phyloP scores from a whole-genome alignment of 2,797 vertebrate genomes.

The Pantherophis vulpinus region DNA sequence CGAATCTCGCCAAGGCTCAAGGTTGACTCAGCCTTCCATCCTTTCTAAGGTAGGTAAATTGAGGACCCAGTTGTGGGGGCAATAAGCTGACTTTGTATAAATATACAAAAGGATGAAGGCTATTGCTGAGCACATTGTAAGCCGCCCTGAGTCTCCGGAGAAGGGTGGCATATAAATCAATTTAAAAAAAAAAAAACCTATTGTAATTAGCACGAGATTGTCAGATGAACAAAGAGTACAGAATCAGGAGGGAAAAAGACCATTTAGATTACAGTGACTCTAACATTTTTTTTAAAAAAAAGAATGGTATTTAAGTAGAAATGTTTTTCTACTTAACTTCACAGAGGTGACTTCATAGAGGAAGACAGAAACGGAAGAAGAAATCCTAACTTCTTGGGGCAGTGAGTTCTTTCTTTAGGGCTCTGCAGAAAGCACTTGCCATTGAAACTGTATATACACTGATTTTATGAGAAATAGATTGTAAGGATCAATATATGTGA shows the following conservation, averaged over 20 bases:
- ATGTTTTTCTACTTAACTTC: neutral
- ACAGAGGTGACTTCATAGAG: neutral
- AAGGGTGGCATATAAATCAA: no score
- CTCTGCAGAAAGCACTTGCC: neutral
- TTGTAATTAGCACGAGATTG: neutral
- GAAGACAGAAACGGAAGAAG: neutral
- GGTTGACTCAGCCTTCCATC: no score
- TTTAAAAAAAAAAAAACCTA: no score
- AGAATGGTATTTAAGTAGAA: neutral
- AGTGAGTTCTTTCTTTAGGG: neutral
- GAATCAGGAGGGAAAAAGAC: neutral
- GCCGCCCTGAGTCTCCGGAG: no score
- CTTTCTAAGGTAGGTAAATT: no score
- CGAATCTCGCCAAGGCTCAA: no score
- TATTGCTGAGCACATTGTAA: no score
- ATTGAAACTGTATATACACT: neutral
- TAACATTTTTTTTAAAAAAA: neutral
- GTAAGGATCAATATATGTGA: neutral
- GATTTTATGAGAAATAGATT: neutral
- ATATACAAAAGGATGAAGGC: no score
- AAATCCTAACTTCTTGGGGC: neutral
- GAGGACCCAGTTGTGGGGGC: no score
- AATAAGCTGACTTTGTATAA: no score
- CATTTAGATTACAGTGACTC: neutral
- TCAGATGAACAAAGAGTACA: neutral